Evolutionary conservation across 2,888 invertebrate genomes (phyloP).

Genomic region (Hypomecis atomaria): DNA sequence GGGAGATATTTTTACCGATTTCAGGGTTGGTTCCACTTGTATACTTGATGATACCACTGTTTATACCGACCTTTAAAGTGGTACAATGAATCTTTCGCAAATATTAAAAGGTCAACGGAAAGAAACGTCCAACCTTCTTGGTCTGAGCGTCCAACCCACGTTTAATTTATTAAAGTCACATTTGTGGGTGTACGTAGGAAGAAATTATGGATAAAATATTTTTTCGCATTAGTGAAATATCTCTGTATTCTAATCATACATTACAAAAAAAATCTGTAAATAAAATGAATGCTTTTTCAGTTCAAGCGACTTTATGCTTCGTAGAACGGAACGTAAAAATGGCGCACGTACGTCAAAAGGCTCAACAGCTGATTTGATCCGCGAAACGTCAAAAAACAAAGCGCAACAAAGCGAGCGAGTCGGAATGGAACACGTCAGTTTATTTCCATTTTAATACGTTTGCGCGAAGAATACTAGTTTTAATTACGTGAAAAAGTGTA

Average conservation of each 20-base stretch:
- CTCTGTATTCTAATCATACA: no score
- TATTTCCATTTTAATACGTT: slow-evolving; percentile 46
- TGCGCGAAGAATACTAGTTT: slow-evolving; percentile 27
- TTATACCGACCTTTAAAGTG: not conserved
- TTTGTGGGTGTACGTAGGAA: slow-evolving; percentile 33
- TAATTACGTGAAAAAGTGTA: slow-evolving; percentile 20
- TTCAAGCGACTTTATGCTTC: slow-evolving; percentile 3
- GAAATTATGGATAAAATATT: slow-evolving; percentile 1
- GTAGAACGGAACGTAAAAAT: slow-evolving; percentile 59
- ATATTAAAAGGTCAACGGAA: slow-evolving; percentile 33
- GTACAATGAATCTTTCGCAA: slow-evolving; percentile 17
- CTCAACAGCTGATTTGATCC: slow-evolving; percentile 49
- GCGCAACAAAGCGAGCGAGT: slow-evolving; percentile 58
- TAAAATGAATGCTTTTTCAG: no score
- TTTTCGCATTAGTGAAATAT: no score
- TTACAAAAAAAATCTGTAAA: no score
- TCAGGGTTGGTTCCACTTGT: no score
- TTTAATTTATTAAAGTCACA: slow-evolving; percentile 12
- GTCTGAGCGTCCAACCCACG: slow-evolving; percentile 38
- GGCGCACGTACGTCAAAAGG: slow-evolving; percentile 42
- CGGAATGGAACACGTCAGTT: slow-evolving; percentile 73
- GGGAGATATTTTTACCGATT: no score
- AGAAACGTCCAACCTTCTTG: slow-evolving; percentile 34
- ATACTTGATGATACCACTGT: not conserved
- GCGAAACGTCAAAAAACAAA: slow-evolving; percentile 51